phyloP scores from a whole-genome alignment of 2,113 vertebrate species.

The Ciconia boyciana region DNA sequence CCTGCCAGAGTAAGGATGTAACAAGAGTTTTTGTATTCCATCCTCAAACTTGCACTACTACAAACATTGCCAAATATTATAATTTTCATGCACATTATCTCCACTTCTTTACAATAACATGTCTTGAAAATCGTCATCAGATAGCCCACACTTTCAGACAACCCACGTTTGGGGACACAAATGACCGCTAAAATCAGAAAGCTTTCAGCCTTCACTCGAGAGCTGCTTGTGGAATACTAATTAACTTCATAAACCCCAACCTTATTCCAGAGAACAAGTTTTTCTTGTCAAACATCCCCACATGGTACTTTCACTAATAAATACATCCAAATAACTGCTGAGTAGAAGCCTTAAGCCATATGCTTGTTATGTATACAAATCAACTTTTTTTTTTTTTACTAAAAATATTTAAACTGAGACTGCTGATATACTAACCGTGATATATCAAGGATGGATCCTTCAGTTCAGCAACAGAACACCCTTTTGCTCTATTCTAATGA shows the following conservation, averaged over 20 bases:
- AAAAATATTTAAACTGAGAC: background rate
- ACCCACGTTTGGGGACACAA: background rate
- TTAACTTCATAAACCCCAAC: background rate
- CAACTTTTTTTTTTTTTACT: background rate
- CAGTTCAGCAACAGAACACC: background rate
- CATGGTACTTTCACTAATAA: background rate
- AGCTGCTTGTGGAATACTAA: background rate
- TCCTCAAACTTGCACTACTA: background rate
- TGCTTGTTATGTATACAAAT: background rate
- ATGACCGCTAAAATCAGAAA: background rate
- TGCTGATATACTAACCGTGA: background rate
- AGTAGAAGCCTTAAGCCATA: background rate
- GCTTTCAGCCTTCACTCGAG: background rate
- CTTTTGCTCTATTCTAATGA: background rate
- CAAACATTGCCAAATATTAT: background rate
- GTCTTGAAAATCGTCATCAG: slow-evolving; percentile 5
- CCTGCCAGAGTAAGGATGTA: background rate
- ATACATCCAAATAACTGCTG: slow-evolving; percentile 9
- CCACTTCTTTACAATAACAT: background rate
- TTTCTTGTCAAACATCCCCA: background rate
- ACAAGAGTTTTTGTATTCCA: background rate
- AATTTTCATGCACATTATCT: background rate
- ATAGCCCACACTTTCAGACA: background rate
- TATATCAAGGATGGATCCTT: background rate
- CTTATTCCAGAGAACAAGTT: background rate